These are phyloP conservation scores for Chrysopilus asiliformis DNA, from an alignment of 2,888 invertebrate genomes.

Conservation along the genomic window DNA sequence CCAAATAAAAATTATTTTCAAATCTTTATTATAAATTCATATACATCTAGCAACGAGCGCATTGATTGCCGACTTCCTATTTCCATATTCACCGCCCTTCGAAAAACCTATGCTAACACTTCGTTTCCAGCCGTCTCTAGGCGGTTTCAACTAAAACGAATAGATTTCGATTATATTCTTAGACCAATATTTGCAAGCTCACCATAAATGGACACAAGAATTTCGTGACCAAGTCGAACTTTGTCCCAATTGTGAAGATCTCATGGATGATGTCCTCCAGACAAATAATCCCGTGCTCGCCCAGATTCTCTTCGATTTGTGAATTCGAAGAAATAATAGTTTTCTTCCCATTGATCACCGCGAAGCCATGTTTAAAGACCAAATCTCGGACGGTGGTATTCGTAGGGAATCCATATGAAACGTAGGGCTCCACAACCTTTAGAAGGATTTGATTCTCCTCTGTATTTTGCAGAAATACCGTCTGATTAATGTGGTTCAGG, in stretches of 20 bases:
- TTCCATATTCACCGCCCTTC: slow-evolving; percentile 35
- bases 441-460: slow-evolving; percentile 30
- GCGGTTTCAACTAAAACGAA: slow-evolving; percentile 27
- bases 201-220: slow-evolving; percentile 35
- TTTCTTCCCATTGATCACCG: slow-evolving; percentile 27
- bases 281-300: slow-evolving; percentile 33
- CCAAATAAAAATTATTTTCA: too few species aligned
- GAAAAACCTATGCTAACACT: slow-evolving; percentile 30
- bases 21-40: too few species aligned
- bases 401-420: slow-evolving; percentile 31
- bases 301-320: slow-evolving; percentile 32
- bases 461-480: slow-evolving; percentile 30
- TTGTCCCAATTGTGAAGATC: slow-evolving; percentile 31
- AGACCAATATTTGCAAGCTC: slow-evolving; percentile 9
- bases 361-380: slow-evolving; percentile 34
- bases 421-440: slow-evolving; percentile 33
- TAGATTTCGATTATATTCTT: background rate
- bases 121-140: slow-evolving; percentile 33
- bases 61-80: slow-evolving; percentile 30
- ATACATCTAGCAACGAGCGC: slow-evolving; percentile 29
- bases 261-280: slow-evolving; percentile 36
- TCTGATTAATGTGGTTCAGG: slow-evolving; percentile 25
- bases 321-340: slow-evolving; percentile 34
- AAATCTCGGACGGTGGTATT: slow-evolving; percentile 30
- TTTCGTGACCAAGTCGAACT: slow-evolving; percentile 27